Evolutionary conservation across 1,140 invertebrate species (phyloP).

Genomic region (Drosophila miranda): DNA sequence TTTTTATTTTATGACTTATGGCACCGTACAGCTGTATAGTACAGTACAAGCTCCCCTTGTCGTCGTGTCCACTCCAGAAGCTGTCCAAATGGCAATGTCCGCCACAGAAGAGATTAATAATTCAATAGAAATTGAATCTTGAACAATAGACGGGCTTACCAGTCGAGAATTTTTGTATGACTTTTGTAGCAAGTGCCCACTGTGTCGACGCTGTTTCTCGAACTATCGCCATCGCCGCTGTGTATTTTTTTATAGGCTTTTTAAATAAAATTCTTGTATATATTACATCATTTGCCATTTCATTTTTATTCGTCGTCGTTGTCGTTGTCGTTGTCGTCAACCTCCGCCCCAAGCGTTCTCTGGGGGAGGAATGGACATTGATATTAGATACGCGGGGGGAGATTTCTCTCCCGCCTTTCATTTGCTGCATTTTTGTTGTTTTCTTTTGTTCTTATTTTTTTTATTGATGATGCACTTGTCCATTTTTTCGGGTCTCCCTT

Average conservation of each 20-base stretch:
- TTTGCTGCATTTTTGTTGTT: slow-evolving; percentile 19
- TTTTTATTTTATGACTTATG: slow-evolving; percentile 16
- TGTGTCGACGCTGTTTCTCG: background rate
- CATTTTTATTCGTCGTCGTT: background rate
- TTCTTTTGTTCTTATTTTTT: background rate
- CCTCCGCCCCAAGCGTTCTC: too few species aligned
- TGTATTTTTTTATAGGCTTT: slow-evolving; percentile 42
- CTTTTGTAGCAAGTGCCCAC: too few species aligned
- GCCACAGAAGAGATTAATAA: too few species aligned
- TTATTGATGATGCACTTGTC: slow-evolving; percentile 41
- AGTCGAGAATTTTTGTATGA: too few species aligned
- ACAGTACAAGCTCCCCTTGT: too few species aligned
- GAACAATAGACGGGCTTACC: too few species aligned
- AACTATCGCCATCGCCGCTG: slow-evolving; percentile 8
- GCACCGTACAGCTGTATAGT: background rate
- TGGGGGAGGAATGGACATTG: too few species aligned
- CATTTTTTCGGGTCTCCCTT: slow-evolving; percentile 23
- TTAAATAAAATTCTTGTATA: slow-evolving; percentile 41
- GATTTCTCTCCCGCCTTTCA: background rate
- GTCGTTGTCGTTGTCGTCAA: background rate
- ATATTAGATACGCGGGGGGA: too few species aligned
- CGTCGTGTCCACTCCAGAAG: too few species aligned
- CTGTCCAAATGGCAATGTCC: too few species aligned
- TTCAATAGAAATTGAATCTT: too few species aligned
- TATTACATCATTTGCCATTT: slow-evolving; percentile 43